A percentile compares a stretch with the other conserved stretches of the same genome.
phyloP scores from a whole-genome alignment of 2,113 vertebrate species.

The Terrapene triunguis region DNA sequence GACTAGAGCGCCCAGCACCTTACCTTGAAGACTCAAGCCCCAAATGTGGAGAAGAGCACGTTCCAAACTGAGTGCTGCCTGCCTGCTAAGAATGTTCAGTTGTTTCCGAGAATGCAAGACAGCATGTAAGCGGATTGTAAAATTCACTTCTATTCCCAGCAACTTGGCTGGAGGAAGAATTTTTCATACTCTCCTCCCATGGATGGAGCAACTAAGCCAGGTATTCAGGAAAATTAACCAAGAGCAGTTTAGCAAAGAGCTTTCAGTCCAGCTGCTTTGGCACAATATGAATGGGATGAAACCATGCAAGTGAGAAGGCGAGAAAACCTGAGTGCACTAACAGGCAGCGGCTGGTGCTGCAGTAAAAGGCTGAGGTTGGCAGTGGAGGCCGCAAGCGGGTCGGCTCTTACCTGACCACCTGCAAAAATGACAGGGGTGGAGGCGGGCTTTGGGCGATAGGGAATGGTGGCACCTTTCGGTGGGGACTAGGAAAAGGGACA shows the following conservation, averaged over 20 bases:
- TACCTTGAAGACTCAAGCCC: neutral
- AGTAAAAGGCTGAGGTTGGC: slow-evolving; percentile 94
- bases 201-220: neutral
- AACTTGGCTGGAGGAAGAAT: neutral
- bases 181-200: neutral
- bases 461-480: slow-evolving; percentile 99
- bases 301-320: slow-evolving; percentile 86
- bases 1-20: neutral
- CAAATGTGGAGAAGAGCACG: neutral
- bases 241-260: slow-evolving; percentile 48
- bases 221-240: neutral
- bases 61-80: neutral
- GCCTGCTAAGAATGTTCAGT: neutral
- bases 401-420: slow-evolving; percentile 99
- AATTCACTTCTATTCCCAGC: neutral
- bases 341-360: slow-evolving; percentile 99
- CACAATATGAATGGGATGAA: slow-evolving; percentile 60
- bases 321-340: slow-evolving; percentile 99
- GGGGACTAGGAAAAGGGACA: slow-evolving; percentile 93
- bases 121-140: accelerated
- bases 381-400: slow-evolving; percentile 92
- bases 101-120: neutral
- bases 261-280: slow-evolving; percentile 52
- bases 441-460: slow-evolving; percentile 98
- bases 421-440: slow-evolving; percentile 99